Conservation (phyloP, 2,113 vertebrate species). For the Calyptomena viridis region DNA sequence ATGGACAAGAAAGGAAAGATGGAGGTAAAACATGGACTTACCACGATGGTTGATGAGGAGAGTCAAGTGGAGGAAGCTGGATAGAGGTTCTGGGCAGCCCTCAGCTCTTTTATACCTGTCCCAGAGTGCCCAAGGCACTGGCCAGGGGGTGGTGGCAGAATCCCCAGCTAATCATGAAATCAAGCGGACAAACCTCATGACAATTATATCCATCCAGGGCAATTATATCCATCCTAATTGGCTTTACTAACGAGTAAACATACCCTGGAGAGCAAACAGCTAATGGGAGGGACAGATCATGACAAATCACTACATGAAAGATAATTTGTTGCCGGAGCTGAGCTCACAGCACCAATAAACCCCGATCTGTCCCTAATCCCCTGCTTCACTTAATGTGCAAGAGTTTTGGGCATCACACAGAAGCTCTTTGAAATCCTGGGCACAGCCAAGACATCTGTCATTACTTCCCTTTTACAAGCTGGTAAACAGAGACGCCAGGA, state of each 20-base stretch:
- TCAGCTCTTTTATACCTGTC: background rate
- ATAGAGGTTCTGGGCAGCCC: background rate
- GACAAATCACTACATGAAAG: background rate
- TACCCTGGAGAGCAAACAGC: background rate
- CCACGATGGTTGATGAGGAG: rapidly evolving
- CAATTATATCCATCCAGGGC: background rate
- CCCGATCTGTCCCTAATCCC: background rate
- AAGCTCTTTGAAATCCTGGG: background rate
- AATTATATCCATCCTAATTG: background rate
- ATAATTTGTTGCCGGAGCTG: background rate
- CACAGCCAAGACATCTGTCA: background rate
- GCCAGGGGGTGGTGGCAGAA: background rate
- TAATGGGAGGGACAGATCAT: rapidly evolving
- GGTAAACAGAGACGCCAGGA: background rate
- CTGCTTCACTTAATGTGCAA: rapidly evolving
- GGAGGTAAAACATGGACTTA: background rate
- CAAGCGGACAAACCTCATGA: background rate
- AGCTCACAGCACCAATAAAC: background rate
- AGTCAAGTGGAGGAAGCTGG: background rate
- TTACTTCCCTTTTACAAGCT: background rate
- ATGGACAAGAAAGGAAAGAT: background rate
- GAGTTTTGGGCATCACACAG: background rate
- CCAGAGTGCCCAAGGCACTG: background rate
- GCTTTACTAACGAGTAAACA: rapidly evolving
- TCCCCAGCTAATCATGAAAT: background rate